Evolutionary conservation across 1,140 invertebrate species (phyloP).

Genomic region (Heliconius nattereri): DNA sequence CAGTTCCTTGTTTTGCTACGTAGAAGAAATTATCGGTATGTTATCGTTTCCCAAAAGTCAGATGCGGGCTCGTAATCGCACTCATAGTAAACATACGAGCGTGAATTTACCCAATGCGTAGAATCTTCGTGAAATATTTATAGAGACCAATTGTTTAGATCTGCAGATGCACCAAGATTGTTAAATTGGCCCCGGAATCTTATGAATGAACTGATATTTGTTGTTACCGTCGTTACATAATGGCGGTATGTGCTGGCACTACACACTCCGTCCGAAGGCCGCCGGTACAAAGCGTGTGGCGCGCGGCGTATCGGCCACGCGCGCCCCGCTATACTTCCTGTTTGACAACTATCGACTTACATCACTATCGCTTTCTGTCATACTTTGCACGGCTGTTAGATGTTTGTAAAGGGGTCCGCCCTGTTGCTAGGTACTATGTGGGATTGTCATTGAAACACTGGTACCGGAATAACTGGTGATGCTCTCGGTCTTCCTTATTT

Average conservation of each 20-base stretch:
- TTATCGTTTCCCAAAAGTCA: constrained; percentile 56
- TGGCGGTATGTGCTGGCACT: constrained; percentile 63
- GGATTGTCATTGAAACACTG: constrained; percentile 64
- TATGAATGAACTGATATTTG: constrained; percentile 75
- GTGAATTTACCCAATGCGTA: constrained; percentile 15
- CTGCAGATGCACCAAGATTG: constrained; percentile 51
- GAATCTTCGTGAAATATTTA: constrained; percentile 37
- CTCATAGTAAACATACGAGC: constrained; percentile 42
- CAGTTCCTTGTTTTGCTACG: constrained; percentile 68
- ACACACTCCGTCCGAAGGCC: constrained; percentile 76
- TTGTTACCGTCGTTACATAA: constrained; percentile 77
- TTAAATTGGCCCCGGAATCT: constrained; percentile 58
- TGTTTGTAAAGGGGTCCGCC: constrained; percentile 72
- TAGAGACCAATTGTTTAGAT: constrained; percentile 44
- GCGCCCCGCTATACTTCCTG: constrained; percentile 77
- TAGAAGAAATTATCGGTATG: constrained; percentile 70
- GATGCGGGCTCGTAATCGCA: constrained; percentile 23
- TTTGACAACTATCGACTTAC: constrained; percentile 80
- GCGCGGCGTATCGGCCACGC: constrained; percentile 72
- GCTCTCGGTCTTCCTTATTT: constrained; percentile 68
- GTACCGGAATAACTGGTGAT: constrained; percentile 67
- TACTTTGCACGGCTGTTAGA: constrained; percentile 73
- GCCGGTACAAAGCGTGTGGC: constrained; percentile 69
- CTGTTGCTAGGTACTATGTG: constrained; percentile 69
- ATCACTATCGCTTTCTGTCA: constrained; percentile 80